Conservation (phyloP, 2,797 vertebrate species). For the Lindbergichthys nudifrons region DNA sequence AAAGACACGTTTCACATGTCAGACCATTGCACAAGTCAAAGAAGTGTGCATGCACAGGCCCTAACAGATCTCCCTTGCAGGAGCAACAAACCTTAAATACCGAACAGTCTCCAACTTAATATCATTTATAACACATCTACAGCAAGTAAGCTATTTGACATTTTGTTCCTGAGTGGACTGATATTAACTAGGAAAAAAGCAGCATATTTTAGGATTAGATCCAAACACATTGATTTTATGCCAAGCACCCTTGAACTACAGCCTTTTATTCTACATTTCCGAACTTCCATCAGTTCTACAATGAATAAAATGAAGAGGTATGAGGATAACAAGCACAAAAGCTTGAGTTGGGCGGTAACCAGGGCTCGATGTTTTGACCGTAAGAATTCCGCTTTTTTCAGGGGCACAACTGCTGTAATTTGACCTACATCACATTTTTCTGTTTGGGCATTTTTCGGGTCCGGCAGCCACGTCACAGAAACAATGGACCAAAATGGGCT, state of each 20-base stretch:
- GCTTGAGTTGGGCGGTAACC: conserved; percentile 83
- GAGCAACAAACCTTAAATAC: conserved; percentile 48
- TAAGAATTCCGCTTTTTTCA: conserved; percentile 89
- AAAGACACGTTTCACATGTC: conserved; percentile 65
- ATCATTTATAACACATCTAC: conserved; percentile 49
- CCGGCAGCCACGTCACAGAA: conserved; percentile 90
- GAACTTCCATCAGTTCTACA: conserved; percentile 45
- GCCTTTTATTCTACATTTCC: conserved; percentile 48
- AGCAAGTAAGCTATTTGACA: conserved; percentile 40
- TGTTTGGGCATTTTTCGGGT: conserved; percentile 95
- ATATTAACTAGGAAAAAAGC: conserved; percentile 13
- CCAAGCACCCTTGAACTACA: conserved; percentile 29
- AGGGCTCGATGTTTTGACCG: conserved; percentile 85
- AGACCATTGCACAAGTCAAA: conserved; percentile 61
- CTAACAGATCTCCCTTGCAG: conserved; percentile 51
- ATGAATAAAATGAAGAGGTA: conserved; percentile 58
- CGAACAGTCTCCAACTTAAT: conserved; percentile 35
- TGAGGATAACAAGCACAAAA: conserved; percentile 60
- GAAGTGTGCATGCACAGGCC: conserved; percentile 54
- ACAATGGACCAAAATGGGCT: conserved; percentile 93
- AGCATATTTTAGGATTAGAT: conserved; percentile 39
- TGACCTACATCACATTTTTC: conserved; percentile 97
- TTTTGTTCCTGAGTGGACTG: conserved; percentile 37
- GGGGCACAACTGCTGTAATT: conserved; percentile 88
- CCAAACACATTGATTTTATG: conserved; percentile 51